Percentiles rank a stretch among this genome's conserved stretches.
These are phyloP conservation scores for Drosophila nigrodunni DNA, from an alignment of 1,140 invertebrate species.

Conservation along the genomic window DNA sequence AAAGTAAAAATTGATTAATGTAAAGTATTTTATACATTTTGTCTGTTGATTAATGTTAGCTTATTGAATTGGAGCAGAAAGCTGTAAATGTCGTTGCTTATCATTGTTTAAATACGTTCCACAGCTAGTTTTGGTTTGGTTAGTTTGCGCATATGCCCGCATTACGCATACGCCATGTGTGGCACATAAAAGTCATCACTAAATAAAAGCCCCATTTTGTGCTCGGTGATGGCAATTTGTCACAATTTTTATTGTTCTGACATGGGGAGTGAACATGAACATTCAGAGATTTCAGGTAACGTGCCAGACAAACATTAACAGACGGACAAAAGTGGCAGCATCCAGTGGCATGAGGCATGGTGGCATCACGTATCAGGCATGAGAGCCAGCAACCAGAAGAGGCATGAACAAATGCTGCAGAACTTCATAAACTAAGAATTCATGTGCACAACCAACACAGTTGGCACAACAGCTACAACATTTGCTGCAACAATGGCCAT, in stretches of 20 bases:
- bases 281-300: slow-evolving; percentile 50
- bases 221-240: slow-evolving; percentile 76
- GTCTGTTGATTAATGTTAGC: slow-evolving; percentile 21
- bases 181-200: slow-evolving; percentile 70
- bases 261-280: slow-evolving; percentile 4
- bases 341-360: neutral
- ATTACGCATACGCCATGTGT: slow-evolving; percentile 70
- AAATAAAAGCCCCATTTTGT: slow-evolving; percentile 70
- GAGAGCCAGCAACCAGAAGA: no score
- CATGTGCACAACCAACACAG: slow-evolving; percentile 56
- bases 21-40: neutral
- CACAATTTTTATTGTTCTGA: slow-evolving; percentile 73
- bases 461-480: slow-evolving; percentile 40
- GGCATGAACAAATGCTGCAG: slow-evolving; percentile 44
- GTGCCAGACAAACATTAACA: slow-evolving; percentile 39
- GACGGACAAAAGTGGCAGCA: neutral
- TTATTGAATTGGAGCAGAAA: slow-evolving; percentile 49
- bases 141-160: neutral
- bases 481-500: slow-evolving; percentile 15
- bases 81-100: slow-evolving; percentile 26
- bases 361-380: neutral
- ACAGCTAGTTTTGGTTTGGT: neutral
- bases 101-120: slow-evolving; percentile 7
- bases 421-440: slow-evolving; percentile 81
- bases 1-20: slow-evolving; percentile 42